These are phyloP conservation scores for Apostichopus japonicus DNA, from an alignment of 35 echinoderm and acorn worm species.

Conservation along the genomic window DNA sequence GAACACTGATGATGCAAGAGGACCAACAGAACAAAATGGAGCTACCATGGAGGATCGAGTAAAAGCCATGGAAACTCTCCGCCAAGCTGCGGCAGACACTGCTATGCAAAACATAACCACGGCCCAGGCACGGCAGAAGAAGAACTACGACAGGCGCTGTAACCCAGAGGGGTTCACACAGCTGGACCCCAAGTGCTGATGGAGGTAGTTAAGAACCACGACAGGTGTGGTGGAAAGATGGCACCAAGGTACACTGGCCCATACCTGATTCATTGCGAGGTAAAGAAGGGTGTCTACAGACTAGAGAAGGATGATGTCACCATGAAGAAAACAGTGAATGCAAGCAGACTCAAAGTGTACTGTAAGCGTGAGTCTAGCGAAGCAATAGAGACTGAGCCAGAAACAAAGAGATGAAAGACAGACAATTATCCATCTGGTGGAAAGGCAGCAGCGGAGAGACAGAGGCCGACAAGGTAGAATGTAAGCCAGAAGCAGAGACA, in stretches of 20 bases:
- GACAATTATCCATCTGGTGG: background rate
- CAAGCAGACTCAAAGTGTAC: background rate
- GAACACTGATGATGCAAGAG: background rate
- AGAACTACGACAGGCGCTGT: background rate
- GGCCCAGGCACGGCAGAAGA: constrained; percentile 1
- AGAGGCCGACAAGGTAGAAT: too few relatives aligned
- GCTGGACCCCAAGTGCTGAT: background rate
- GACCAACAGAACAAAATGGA: background rate
- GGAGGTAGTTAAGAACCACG: constrained; percentile 16
- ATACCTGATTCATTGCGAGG: background rate
- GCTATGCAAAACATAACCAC: constrained; percentile 24
- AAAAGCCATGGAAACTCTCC: background rate
- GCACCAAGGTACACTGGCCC: constrained; percentile 8
- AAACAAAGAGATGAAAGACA: background rate
- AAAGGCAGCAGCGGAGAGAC: background rate
- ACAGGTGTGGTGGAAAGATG: constrained; percentile 20
- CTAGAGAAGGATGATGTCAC: too few relatives aligned
- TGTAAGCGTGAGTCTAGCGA: background rate
- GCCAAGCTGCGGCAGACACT: constrained; percentile 1
- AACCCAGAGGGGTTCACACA: background rate
- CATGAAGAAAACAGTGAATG: constrained; percentile 10
- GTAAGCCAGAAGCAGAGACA: background rate
- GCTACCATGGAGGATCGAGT: background rate
- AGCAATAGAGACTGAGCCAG: background rate
- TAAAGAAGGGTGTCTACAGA: background rate